Percentiles rank a stretch among this genome's conserved stretches.
These are phyloP conservation scores for Gallinago solitaria DNA, from an alignment of 2,797 vertebrate genomes.

Conservation along the genomic window DNA sequence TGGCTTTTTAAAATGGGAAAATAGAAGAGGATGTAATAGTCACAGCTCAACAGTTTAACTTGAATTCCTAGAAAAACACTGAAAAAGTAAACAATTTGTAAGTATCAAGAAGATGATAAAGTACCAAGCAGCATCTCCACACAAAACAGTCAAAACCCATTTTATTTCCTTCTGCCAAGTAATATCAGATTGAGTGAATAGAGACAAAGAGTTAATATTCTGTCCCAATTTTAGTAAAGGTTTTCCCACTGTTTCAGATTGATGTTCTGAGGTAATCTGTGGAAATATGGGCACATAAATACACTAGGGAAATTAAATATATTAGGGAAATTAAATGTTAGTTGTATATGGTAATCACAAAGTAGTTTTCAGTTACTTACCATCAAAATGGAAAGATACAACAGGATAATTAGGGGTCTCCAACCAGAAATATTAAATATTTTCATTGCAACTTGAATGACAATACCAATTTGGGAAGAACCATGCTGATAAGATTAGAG, in stretches of 20 bases:
- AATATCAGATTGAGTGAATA: background rate
- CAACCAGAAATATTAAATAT: background rate
- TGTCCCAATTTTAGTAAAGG: background rate
- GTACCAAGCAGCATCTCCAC: background rate
- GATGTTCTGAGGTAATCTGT: background rate
- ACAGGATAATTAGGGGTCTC: background rate
- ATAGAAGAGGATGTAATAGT: background rate
- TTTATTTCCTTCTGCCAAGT: background rate
- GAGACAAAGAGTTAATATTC: background rate
- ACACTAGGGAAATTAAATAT: background rate
- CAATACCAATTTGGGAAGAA: background rate
- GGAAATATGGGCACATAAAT: background rate
- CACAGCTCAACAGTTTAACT: background rate
- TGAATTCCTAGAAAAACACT: background rate
- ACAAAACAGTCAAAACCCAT: background rate
- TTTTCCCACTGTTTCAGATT: background rate
- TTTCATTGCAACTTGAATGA: background rate
- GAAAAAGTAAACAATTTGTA: background rate
- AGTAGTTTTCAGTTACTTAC: background rate
- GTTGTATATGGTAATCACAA: background rate
- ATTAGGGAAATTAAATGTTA: background rate
- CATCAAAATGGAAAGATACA: background rate
- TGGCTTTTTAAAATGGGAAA: background rate
- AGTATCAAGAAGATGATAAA: background rate
- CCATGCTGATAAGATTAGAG: background rate